Percentiles rank a stretch among this genome's conserved stretches.
Conservation (phyloP, 2,797 vertebrate genomes). For the Lepidocolaptes lacrymiger region DNA sequence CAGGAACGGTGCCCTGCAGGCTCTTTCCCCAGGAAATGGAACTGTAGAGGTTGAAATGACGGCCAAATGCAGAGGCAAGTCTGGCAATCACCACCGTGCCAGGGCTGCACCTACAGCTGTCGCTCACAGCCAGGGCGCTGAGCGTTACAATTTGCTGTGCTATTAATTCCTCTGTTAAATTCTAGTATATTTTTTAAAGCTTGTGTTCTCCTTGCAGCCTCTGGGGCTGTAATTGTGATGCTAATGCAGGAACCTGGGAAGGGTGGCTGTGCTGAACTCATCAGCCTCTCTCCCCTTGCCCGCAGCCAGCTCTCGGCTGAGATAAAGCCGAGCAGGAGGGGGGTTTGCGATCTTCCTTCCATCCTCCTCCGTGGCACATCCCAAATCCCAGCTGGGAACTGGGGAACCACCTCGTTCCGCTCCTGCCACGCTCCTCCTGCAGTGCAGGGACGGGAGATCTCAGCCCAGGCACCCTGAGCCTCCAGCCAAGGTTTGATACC, state of each 20-base stretch:
- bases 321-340: slow-evolving; percentile 21
- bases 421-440: neutral
- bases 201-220: neutral
- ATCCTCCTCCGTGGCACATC: neutral
- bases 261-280: neutral
- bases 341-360: neutral
- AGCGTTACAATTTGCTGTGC: neutral
- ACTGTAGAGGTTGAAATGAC: neutral
- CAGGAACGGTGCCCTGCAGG: neutral
- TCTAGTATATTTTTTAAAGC: neutral
- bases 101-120: neutral
- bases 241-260: neutral
- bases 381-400: neutral
- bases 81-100: neutral
- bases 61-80: neutral
- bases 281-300: neutral
- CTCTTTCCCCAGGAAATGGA: neutral
- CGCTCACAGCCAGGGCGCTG: neutral
- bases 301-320: neutral
- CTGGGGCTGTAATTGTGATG: slow-evolving; percentile 12
- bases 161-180: slow-evolving; percentile 30
- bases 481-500: neutral
- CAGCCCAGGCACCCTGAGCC: neutral
- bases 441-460: neutral
- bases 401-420: neutral